Evolutionary conservation across 2,888 invertebrate genomes (phyloP).

Genomic region (Yponomeuta evonymella): DNA sequence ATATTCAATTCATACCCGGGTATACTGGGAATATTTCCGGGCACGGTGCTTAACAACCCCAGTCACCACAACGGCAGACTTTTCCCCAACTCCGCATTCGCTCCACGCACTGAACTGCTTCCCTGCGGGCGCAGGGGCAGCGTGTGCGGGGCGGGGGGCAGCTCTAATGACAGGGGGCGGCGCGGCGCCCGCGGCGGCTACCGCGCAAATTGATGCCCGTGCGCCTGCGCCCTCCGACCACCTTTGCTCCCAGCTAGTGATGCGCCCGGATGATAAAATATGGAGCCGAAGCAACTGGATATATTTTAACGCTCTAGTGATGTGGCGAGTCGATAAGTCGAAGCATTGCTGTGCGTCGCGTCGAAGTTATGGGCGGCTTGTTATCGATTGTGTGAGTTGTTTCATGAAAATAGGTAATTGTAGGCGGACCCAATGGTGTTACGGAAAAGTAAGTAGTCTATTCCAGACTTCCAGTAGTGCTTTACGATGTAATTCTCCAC

Average conservation of each 20-base stretch:
- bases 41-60: not conserved
- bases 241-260: conserved; percentile 75
- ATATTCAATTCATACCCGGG: too few relatives aligned
- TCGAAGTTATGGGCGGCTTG: not conserved
- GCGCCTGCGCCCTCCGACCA: conserved; percentile 69
- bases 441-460: not conserved
- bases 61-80: not conserved
- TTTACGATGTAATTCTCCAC: too few relatives aligned
- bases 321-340: not conserved
- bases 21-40: too few relatives aligned
- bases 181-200: conserved; percentile 73
- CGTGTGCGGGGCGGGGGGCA: conserved; percentile 26
- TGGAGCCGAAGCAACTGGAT: not conserved
- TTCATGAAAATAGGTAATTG: not conserved
- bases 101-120: not conserved
- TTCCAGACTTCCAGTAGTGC: not conserved
- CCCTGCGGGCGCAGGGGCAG: conserved; percentile 32
- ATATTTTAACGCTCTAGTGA: not conserved
- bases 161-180: conserved; percentile 71
- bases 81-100: not conserved
- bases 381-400: not conserved
- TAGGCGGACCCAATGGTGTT: not conserved
- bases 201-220: conserved; percentile 74
- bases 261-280: conserved; percentile 58
- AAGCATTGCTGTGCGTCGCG: not conserved